Evolutionary conservation across 2,888 invertebrate species (phyloP).

Genomic region (Mythimna lalbum): DNA sequence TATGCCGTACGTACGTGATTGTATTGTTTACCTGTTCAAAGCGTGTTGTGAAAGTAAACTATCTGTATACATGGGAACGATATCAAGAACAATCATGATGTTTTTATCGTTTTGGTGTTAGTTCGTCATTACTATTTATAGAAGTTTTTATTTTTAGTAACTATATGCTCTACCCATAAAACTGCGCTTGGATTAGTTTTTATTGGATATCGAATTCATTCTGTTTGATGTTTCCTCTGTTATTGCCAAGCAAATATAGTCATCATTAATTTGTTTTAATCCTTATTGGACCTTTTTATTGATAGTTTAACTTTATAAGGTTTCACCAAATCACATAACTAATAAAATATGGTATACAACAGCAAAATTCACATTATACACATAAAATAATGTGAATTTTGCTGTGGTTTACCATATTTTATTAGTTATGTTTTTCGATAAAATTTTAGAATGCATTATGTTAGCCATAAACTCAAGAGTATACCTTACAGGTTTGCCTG

Average conservation of each 20-base stretch:
- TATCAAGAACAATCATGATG: slow-evolving; percentile 29
- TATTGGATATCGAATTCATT: slow-evolving; percentile 7
- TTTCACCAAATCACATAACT: background rate
- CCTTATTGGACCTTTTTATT: background rate
- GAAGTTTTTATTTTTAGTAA: slow-evolving; percentile 24
- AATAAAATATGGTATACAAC: too few relatives aligned
- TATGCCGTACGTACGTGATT: background rate
- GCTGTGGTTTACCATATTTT: background rate
- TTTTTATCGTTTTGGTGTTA: slow-evolving; percentile 45
- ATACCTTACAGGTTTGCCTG: too few relatives aligned
- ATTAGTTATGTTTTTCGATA: background rate
- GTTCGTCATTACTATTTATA: slow-evolving; percentile 40
- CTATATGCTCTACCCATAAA: slow-evolving; percentile 32
- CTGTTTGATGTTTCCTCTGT: background rate
- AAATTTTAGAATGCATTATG: background rate
- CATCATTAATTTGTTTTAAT: background rate
- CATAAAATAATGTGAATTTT: background rate
- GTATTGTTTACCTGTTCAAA: slow-evolving; percentile 19
- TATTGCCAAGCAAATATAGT: background rate
- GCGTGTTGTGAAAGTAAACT: slow-evolving; percentile 31
- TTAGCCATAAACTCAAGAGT: too few relatives aligned
- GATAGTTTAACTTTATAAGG: background rate
- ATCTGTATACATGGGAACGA: slow-evolving; percentile 10
- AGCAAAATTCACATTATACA: too few relatives aligned
- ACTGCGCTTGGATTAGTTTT: slow-evolving; percentile 1